Evolutionary conservation across 2,888 invertebrate species (phyloP), one percentile per base, ranked within the genome.

Genomic region (Helleia helle): DNA sequence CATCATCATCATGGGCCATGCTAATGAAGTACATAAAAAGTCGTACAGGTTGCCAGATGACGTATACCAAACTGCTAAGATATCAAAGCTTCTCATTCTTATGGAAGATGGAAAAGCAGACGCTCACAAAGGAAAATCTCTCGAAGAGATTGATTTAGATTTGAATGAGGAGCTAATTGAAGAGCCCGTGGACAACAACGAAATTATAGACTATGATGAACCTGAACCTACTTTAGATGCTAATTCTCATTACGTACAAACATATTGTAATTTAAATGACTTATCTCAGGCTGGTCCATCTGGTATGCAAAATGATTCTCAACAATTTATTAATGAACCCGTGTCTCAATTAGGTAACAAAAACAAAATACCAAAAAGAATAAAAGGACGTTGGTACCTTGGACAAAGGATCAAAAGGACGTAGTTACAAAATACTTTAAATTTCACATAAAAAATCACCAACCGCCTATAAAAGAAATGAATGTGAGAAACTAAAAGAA

Each of bases 201-300:
- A n/a, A 4, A 9, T 26, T n/a, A 8, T n/a, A 4, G 26, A 26
- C 2, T n/a, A n/a, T n/a, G 26, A 26, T 2, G 8, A 26, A n/a
- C n/a, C n/a, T n/a, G n/a, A n/a, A n/a, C n/a, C n/a, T n/a, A n/a
- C n/a, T n/a, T n/a, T n/a, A n/a, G n/a, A n/a, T 2, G 24, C 4
- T 24, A 24, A 24, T 2, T 11, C 7, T 2, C 5, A 4, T 26
- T 8, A 48, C 56, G 50, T 54, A 43, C 58, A 56, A 50, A 57
- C n/a, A 56, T 24, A 58, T 55, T 27, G 59, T 60, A 31, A 52
- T 54, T 27, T 58, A 58, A n/a, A 59, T 60, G 25, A 41, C 58
- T 11, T n/a, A 27, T n/a, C 1, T 7, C 3, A 12, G 4, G 7
- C 3, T 13, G 4, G 4, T 12, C 2, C 13, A 12, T 2, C 9